A percentile compares a stretch with the other conserved stretches of the same genome.
phyloP scores from a whole-genome alignment of 1,140 invertebrate genomes.

The Tetranychus cinnabarinus region DNA sequence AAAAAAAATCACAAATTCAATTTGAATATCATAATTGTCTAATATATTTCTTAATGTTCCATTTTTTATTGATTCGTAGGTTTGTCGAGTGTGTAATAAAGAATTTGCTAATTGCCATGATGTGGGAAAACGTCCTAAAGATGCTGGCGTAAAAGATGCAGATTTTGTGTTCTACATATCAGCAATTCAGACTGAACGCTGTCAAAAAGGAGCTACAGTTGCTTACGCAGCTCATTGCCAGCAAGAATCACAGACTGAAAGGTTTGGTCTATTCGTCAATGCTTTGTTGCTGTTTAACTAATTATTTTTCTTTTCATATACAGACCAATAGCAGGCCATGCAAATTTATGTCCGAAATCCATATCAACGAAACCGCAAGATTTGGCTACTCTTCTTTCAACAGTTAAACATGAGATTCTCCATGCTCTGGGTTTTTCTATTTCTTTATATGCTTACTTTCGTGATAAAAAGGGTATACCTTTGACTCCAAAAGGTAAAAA shows the following conservation, averaged over 20 bases:
- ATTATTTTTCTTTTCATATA: conserved; percentile 27
- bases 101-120: conserved; percentile 50
- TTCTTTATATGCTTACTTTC: conserved; percentile 76
- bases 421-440: conserved; percentile 91
- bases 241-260: conserved; percentile 37
- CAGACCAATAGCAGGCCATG: conserved; percentile 91
- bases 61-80: conserved; percentile 26
- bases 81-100: conserved; percentile 57
- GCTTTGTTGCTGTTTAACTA: too few relatives aligned
- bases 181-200: conserved; percentile 70
- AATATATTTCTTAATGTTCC: not conserved
- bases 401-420: conserved; percentile 94
- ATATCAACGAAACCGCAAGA: conserved; percentile 80
- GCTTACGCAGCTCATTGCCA: conserved; percentile 95
- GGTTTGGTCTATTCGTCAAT: not conserved
- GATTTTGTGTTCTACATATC: conserved; percentile 96
- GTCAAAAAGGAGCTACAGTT: conserved; percentile 59
- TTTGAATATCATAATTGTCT: not conserved
- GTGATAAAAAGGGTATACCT: conserved; percentile 59
- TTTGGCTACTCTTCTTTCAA: conserved; percentile 71
- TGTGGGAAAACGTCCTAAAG: conserved; percentile 18
- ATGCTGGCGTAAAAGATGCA: conserved; percentile 47
- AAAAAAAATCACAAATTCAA: not conserved
- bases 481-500: conserved; percentile 54
- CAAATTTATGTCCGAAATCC: conserved; percentile 87